Percentiles rank a stretch among this genome's conserved stretches.
These are phyloP conservation scores for Camponotus floridanus DNA, from an alignment of 1,140 invertebrate genomes.

Conservation along the genomic window DNA sequence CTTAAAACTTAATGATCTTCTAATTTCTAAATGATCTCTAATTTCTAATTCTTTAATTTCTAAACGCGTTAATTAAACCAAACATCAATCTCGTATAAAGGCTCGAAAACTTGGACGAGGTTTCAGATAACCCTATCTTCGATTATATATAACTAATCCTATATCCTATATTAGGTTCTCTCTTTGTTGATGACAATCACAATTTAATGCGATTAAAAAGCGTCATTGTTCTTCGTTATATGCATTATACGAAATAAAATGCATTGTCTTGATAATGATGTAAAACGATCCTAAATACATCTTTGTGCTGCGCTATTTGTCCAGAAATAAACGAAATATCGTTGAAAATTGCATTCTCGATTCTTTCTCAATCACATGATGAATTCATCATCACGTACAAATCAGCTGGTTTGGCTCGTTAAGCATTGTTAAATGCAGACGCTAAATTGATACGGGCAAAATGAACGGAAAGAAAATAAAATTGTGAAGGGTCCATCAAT, in stretches of 20 bases:
- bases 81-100: slow-evolving; percentile 16
- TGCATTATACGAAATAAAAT: neutral
- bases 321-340: neutral
- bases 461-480: slow-evolving; percentile 10
- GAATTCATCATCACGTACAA: neutral
- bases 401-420: neutral
- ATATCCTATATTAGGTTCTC: neutral
- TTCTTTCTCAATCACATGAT: slow-evolving; percentile 1
- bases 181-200: slow-evolving; percentile 11
- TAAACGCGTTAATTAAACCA: slow-evolving; percentile 5
- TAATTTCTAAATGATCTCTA: slow-evolving; percentile 27
- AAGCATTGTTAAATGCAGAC: neutral
- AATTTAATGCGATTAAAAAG: slow-evolving; percentile 35
- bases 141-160: slow-evolving; percentile 9
- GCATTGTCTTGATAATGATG: slow-evolving; percentile 19
- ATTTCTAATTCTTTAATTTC: neutral
- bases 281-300: slow-evolving; percentile 4
- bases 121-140: slow-evolving; percentile 18
- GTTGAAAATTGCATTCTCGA: neutral
- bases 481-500: neutral
- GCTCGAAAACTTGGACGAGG: slow-evolving; percentile 18
- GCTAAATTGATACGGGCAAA: neutral
- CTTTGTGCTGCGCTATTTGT: neutral
- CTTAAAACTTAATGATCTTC: neutral
- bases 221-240: slow-evolving; percentile 24